Conservation (phyloP, 2,888 invertebrate species). For the Malacosoma neustria region DNA sequence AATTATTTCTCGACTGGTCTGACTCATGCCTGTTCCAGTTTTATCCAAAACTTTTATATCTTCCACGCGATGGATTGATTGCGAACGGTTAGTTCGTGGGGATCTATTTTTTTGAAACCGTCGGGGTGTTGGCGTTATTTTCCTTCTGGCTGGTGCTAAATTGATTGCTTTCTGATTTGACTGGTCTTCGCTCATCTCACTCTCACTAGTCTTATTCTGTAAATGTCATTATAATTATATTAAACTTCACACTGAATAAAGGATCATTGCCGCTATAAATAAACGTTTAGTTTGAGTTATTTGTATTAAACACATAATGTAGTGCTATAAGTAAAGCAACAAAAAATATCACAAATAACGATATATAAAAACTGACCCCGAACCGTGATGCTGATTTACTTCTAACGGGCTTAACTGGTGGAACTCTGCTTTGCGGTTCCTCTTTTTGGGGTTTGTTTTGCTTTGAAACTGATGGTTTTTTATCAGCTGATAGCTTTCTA, state of each 20-base stretch:
- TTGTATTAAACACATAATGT: constrained; percentile 39
- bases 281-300: constrained; percentile 29
- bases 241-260: background rate
- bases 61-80: constrained; percentile 70
- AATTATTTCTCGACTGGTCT: constrained; percentile 63
- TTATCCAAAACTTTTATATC: constrained; percentile 40
- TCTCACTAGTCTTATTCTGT: constrained; percentile 74
- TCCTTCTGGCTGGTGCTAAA: constrained; percentile 41
- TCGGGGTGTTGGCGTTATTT: constrained; percentile 53
- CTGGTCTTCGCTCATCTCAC: constrained; percentile 74
- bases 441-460: constrained; percentile 33
- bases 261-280: constrained; percentile 3
- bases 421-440: constrained; percentile 43
- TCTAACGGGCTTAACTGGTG: constrained; percentile 65
- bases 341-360: constrained; percentile 48
- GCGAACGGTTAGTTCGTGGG: constrained; percentile 68
- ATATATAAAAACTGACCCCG: constrained; percentile 65
- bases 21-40: constrained; percentile 56
- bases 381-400: constrained; percentile 68
- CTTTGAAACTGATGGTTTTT: constrained; percentile 38
- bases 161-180: constrained; percentile 19
- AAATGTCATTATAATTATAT: constrained; percentile 44
- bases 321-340: constrained; percentile 59
- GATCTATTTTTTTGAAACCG: constrained; percentile 58
- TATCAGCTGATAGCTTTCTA: constrained; percentile 40